Evolutionary conservation across 2,797 vertebrate species (phyloP), one percentile per base, ranked within the genome.

Genomic region (Peromyscus melanophrys): DNA sequence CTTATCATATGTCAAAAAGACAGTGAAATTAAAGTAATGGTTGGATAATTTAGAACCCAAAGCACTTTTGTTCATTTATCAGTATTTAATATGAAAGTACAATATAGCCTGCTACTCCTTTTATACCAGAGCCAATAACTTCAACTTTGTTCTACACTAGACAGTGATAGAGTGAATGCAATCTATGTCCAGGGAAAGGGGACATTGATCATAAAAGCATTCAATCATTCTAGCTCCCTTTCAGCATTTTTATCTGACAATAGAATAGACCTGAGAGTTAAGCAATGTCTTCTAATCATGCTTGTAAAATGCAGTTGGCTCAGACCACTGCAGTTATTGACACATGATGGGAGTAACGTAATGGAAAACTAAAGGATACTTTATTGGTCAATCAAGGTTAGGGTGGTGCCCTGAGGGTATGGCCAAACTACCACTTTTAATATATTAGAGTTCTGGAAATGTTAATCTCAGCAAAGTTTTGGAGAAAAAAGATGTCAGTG

Each of bases 161-260:
- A 95, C 91, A 96, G 23, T 97, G 97, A 98, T 89, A 76, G 96
- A 98, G 89, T 90, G 71, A 90, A 95, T 71, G 25, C 37, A 97
- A 96, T 97, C 95, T 97, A 82, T 91, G 95, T 94, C 84, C 96
- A 73, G 46, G 59, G 27, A 95, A 96, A 96, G 84, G 19, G 76
- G 71, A 80, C 97, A 95, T 96, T 96, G 96, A 97, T 97, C 98
- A 97, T 88, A 93, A 97, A 96, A 78, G 31, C 91, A 88, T 94
- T 97, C 89, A 94, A 55, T 98, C 97, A 97, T 92, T 59, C 29
- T 52, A 89, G 83, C 40, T 94, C 80, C 63, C 78, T 96, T 95
- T 95, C 92, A 97, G 94, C 89, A 76, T 86, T 97, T 98, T 96
- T 95, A 95, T 97, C 86, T 93, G 97, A 96, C 73, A 97, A 81